Conservation (phyloP, 2,113 vertebrate species). For the Colossoma macropomum region DNA sequence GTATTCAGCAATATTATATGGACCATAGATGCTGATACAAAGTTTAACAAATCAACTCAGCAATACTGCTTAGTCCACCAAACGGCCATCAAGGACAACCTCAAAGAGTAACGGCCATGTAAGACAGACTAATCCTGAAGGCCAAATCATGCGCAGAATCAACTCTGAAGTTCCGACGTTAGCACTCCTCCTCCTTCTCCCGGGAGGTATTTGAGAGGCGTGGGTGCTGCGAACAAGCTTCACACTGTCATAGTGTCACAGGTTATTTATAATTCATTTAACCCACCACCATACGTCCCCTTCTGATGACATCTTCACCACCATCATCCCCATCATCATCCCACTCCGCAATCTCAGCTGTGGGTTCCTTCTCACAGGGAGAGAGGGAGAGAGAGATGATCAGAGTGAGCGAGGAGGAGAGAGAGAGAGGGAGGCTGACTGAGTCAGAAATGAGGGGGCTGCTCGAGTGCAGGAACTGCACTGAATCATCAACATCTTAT, state of each 20-base stretch:
- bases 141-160: neutral
- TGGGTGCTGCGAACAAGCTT: constrained; percentile 39
- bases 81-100: neutral
- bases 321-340: constrained; percentile 15
- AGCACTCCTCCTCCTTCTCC: constrained; percentile 26
- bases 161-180: constrained; percentile 12
- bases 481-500: constrained; percentile 57
- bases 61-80: neutral
- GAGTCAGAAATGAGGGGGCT: constrained; percentile 55
- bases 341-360: constrained; percentile 40
- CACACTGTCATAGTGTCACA: constrained; percentile 19
- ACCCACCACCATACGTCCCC: constrained; percentile 43
- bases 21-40: neutral
- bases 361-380: constrained; percentile 36
- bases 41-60: neutral
- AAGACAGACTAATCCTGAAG: neutral
- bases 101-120: neutral
- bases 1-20: neutral
- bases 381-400: neutral
- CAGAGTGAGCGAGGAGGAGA: neutral
- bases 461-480: constrained; percentile 32
- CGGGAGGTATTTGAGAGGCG: constrained; percentile 29
- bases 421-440: constrained; percentile 13
- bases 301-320: constrained; percentile 29
- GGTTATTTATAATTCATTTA: constrained; percentile 53